Conservation (phyloP, 2,797 vertebrate genomes). For the Morelia viridis region DNA sequence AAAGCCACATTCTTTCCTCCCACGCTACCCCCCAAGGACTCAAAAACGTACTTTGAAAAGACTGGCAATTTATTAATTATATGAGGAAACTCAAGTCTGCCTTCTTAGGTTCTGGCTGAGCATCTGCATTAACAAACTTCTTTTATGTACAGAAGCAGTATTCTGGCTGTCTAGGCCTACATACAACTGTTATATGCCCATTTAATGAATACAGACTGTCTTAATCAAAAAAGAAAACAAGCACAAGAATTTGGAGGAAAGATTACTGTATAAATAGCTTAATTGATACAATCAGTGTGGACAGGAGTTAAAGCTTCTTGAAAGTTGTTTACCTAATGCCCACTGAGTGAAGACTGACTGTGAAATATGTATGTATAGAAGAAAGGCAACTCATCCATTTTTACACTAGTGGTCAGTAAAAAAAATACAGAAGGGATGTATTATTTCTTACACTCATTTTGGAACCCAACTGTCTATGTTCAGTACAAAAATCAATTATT, state of each 20-base stretch:
- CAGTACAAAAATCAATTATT: not conserved
- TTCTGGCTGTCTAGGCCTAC: conserved; percentile 31
- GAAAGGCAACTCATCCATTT: not conserved
- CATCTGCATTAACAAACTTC: conserved; percentile 54
- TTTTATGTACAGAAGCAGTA: conserved; percentile 31
- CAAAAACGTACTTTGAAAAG: not conserved
- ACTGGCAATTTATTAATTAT: conserved; percentile 20
- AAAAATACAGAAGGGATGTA: not conserved
- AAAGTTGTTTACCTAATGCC: not conserved
- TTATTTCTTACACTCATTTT: not conserved
- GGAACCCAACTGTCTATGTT: not conserved
- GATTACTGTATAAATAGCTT: not conserved
- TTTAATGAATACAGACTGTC: not conserved
- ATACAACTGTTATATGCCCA: conserved; percentile 18
- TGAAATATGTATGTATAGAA: not conserved
- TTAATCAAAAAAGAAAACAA: rapidly evolving
- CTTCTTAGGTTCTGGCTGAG: conserved; percentile 23
- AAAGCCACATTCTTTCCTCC: not conserved
- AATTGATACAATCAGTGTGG: not conserved
- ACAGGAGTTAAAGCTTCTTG: not conserved
- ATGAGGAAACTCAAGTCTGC: not conserved
- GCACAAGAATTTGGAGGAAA: not conserved
- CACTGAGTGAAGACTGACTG: not conserved
- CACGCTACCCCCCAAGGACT: not conserved
- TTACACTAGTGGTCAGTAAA: not conserved